Base-by-base conservation (phyloP, 37 sponge, comb jelly and placozoan genomes). In the Dysidea cf. avara region DNA sequence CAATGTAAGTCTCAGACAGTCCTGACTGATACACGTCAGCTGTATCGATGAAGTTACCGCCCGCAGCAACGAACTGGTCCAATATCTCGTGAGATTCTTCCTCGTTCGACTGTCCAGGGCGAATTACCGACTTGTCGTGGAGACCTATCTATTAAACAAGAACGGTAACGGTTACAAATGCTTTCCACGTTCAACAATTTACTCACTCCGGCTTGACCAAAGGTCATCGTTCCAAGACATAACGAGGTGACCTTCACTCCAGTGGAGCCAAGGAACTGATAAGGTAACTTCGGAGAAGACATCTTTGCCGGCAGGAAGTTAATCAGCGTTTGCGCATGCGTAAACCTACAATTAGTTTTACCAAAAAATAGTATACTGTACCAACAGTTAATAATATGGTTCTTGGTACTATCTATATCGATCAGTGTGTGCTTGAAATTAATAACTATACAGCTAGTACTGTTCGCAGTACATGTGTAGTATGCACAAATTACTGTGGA, bases 31-130 rank as follows among this genome's bases (percentile, higher is more conserved):
- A 94, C 17, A 90, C 74, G 57, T 94, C 90, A 18, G 95, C 91
- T 20, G 95, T 94, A 71, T 94, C 95, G 34, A 94, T 80, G 82
- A 94, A 94, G 75, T 94, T 94, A 14, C 95, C 95, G 34, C 95
- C 95, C 2, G 78, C 53, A 26, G 75, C 85, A 24, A 90, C 84
- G 59, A 86, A 94, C 43, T 55, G 69, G 66, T 94, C 92, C 68
- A 90, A 40, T 1, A 94, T 36, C 21, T 34, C 48, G 56, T 90
- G 92, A 30, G 92, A 78, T 2, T 37, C 53, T 2, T 52, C 66
- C 49, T 94, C 95, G 66, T 94, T 82, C 3, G 71, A 63, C 60
- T 94, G 95, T 0, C 95, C 95, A 2, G 95, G 95, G 11, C 92
- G 74, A 20, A 40, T 43, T n/a, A 43, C 7, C 46, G 9, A 5